These are phyloP conservation scores for Aphaenogaster floridana DNA, from an alignment of 1,140 invertebrate genomes.

Conservation along the genomic window DNA sequence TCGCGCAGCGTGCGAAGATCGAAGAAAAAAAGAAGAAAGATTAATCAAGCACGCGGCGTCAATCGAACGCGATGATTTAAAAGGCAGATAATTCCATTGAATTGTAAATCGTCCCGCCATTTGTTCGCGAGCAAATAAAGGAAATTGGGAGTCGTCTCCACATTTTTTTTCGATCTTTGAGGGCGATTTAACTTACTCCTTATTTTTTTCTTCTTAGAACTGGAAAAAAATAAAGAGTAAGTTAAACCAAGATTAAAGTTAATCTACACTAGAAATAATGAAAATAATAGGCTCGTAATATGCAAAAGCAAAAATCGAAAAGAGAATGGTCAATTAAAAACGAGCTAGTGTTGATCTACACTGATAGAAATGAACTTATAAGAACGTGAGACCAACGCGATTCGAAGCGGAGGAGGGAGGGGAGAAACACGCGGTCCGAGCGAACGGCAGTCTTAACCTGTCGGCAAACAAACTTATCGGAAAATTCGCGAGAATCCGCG, in stretches of 20 bases:
- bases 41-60: neutral
- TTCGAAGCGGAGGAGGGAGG: neutral
- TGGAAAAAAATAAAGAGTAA: too few species aligned
- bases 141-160: too few species aligned
- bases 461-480: neutral
- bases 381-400: neutral
- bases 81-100: neutral
- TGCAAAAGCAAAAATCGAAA: too few species aligned
- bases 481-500: neutral
- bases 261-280: too few species aligned
- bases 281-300: too few species aligned
- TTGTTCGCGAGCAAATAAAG: neutral
- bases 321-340: too few species aligned
- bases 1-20: neutral
- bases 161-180: too few species aligned
- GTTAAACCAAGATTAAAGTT: too few species aligned
- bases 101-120: neutral
- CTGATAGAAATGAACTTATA: neutral
- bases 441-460: neutral
- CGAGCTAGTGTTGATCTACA: too few species aligned
- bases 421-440: neutral
- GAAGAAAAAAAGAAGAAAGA: neutral
- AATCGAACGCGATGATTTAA: conserved; percentile 16
- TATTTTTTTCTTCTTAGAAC: too few species aligned
- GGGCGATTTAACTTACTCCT: too few species aligned